Conservation (phyloP, 2,888 invertebrate species). For the Neoscelio sp. region DNA sequence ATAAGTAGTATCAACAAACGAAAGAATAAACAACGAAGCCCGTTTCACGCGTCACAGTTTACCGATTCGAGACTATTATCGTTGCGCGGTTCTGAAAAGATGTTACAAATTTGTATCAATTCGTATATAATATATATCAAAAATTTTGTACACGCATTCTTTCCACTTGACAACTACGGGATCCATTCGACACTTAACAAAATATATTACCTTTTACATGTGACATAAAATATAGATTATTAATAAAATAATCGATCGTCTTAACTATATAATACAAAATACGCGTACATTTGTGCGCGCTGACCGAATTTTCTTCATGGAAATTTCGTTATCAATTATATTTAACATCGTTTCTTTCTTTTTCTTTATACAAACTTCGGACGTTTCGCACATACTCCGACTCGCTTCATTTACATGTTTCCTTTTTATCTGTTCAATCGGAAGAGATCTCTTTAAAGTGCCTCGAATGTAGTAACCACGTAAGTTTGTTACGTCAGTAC, state of each 20-base stretch:
- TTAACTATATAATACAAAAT: slow-evolving; percentile 70
- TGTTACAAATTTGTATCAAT: slow-evolving; percentile 17
- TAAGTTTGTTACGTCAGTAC: slow-evolving; percentile 43
- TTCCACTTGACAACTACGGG: slow-evolving; percentile 34
- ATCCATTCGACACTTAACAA: slow-evolving; percentile 71
- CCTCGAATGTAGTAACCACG: slow-evolving; percentile 56
- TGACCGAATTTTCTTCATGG: slow-evolving; percentile 5
- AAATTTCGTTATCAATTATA: slow-evolving; percentile 10
- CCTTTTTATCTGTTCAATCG: slow-evolving; percentile 36
- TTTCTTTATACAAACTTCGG: slow-evolving; percentile 32
- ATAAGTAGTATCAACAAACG: slow-evolving; percentile 73
- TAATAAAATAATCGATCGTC: slow-evolving; percentile 66
- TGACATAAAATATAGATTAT: slow-evolving; percentile 76
- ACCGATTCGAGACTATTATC: slow-evolving; percentile 55
- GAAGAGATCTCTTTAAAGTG: slow-evolving; percentile 67
- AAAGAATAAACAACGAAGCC: slow-evolving; percentile 77
- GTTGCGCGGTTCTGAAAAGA: slow-evolving; percentile 62
- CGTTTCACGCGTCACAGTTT: slow-evolving; percentile 75
- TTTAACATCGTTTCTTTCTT: slow-evolving; percentile 6
- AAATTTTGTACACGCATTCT: slow-evolving; percentile 40
- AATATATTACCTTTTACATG: slow-evolving; percentile 78
- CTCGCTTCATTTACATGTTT: slow-evolving; percentile 26
- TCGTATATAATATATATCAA: slow-evolving; percentile 17
- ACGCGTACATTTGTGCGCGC: slow-evolving; percentile 54
- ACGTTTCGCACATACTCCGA: slow-evolving; percentile 6